Evolutionary conservation across 1,140 invertebrate species (phyloP).

Genomic region (Hycleus phaleratus): DNA sequence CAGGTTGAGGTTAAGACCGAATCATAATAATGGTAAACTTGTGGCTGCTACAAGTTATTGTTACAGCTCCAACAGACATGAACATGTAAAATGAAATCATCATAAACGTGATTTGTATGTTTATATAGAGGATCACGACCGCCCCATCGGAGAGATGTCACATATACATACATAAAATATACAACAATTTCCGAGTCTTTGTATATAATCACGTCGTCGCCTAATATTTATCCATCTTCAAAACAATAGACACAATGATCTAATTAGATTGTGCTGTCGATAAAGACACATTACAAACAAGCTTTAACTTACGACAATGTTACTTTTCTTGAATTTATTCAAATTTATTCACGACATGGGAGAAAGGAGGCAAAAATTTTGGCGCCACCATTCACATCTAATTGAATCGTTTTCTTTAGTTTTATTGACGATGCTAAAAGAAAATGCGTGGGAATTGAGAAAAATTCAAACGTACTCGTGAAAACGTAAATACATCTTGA

Average conservation of each 20-base stretch:
- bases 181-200: slow-evolving; percentile 12
- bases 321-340: not conserved
- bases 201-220: slow-evolving; percentile 17
- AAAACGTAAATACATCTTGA: slow-evolving; percentile 12
- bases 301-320: too few species aligned
- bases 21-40: slow-evolving; percentile 11
- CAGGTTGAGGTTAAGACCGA: slow-evolving; percentile 14
- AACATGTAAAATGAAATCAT: slow-evolving; percentile 28
- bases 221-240: slow-evolving; percentile 5
- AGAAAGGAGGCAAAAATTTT: slow-evolving; percentile 8
- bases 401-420: too few species aligned
- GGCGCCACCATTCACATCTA: not conserved
- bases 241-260: not conserved
- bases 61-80: slow-evolving; percentile 16
- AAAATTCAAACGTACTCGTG: not conserved
- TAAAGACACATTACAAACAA: too few species aligned
- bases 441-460: slow-evolving; percentile 6
- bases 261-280: too few species aligned
- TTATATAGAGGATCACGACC: slow-evolving; percentile 23
- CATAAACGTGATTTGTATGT: slow-evolving; percentile 28
- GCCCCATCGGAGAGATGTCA: too few species aligned
- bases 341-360: not conserved
- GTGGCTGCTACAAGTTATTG: slow-evolving; percentile 20
- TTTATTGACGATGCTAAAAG: too few species aligned
- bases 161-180: too few species aligned